Evolutionary conservation across 2,113 vertebrate species (phyloP), one percentile per base, ranked within the genome.

Genomic region (Tretioscincus oriximinensis): DNA sequence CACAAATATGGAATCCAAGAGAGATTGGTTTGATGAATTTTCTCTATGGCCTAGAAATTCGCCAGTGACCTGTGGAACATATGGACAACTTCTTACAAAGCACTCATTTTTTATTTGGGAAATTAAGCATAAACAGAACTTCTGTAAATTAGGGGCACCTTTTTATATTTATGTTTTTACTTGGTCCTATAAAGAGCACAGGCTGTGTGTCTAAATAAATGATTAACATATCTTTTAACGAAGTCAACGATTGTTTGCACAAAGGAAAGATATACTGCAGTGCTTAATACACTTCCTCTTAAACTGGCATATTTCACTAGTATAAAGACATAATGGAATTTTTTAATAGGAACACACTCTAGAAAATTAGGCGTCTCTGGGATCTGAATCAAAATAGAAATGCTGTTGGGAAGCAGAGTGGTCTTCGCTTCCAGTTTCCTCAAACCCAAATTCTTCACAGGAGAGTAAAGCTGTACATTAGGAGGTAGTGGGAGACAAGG

Each of bases 21-120:
- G 47, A 80, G 28, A 47, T 14, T 85, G 54, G 45, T 64, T 88
- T 29, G 84, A 76, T 45, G 12, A n/a, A n/a, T 4, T 51, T 69
- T 49, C 70, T 72, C 21, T 0, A 0, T n/a, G 80, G 76, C 54
- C 26, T n/a, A 84, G 31, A 70, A 75, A 28, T 81, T 83, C 6
- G 16, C 85, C 84, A 77, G 80, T 35, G 61, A 41, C n/a, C 68
- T 47, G 54, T 58, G 74, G 49, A 83, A 61, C 64, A 58, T 79
- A 63, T 5, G n/a, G 80, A 22, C 76, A 0, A 0, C 22, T 70
- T 51, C 26, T 21, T 47, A 66, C 65, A 74, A 71, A 76, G 12
- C 24, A 6, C 22, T 12, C 0, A 47, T 67, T 60, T 18, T 47
- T 61, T 28, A 9, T 79, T 65, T 77, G 74, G 41, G 16, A 35